These are phyloP conservation scores for Phacellophora camtschatica DNA, from an alignment of 30 jellyfish, hydroid and myxozoan species.

Conservation along the genomic window DNA sequence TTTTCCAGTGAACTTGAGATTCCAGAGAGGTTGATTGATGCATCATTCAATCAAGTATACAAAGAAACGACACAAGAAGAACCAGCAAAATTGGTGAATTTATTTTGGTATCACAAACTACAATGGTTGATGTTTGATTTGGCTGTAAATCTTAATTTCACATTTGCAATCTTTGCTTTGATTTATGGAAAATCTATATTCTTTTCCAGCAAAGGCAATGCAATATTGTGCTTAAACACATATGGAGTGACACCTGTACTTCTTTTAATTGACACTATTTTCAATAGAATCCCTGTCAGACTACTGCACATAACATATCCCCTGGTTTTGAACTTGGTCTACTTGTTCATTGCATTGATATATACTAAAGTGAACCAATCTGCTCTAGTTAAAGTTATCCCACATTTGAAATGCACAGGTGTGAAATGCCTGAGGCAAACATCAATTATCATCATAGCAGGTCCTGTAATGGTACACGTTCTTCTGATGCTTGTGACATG, in stretches of 20 bases:
- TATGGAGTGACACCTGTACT: conserved; percentile 15
- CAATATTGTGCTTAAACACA: conserved; percentile 24
- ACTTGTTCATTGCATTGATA: conserved; percentile 3
- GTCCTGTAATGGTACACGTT: conserved; percentile 29
- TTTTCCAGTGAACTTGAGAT: conserved; percentile 47
- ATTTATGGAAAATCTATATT: background rate
- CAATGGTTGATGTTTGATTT: conserved; percentile 59
- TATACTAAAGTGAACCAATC: background rate
- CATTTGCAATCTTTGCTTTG: conserved; percentile 33
- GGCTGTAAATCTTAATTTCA: conserved; percentile 44
- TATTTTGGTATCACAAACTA: conserved; percentile 63
- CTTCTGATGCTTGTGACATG: conserved; percentile 12
- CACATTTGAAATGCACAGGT: conserved; percentile 14
- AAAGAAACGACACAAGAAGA: conserved; percentile 10
- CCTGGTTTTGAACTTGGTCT: background rate
- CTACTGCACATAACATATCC: conserved; percentile 36
- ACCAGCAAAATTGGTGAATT: conserved; percentile 33
- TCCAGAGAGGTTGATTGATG: conserved; percentile 54
- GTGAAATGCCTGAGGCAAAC: conserved; percentile 5
- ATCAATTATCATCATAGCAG: conserved; percentile 24
- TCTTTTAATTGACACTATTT: conserved; percentile 4
- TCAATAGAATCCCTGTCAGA: conserved; percentile 32
- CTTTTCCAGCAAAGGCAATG: background rate
- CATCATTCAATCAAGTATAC: conserved; percentile 24
- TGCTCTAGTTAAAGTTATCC: background rate